Evolutionary conservation across 2,888 invertebrate genomes (phyloP), one percentile per base, ranked within the genome.

Genomic region (Andrena flavipes): DNA sequence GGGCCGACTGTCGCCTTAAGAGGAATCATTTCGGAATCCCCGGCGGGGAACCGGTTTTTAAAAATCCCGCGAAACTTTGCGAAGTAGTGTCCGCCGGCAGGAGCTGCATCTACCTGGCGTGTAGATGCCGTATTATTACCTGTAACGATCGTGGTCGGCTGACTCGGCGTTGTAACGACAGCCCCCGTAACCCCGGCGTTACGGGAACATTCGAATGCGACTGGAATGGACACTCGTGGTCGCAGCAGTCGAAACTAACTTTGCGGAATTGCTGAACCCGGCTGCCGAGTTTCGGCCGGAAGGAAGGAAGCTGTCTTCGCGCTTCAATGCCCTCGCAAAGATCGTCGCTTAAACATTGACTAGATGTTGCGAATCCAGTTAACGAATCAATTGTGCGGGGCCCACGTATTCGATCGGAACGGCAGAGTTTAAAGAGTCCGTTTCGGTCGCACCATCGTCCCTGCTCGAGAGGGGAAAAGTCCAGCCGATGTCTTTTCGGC

Each of bases 1-100:
- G 35, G 63, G 13, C 33, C 13, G 75, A 67, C 77, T 74, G 77
- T 82, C 82, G 77, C 59, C 82, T 51, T 42, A 62, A 64, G 82
- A 74, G 63, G 71, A 71, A 71, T 77, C 77, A 20, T 82, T 77
- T 81, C 74, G 77, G 71, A 63, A 63, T 62, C 56, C 16, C 68
- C 29, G 48, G n/a, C n/a, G 59, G 20, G 20, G 76, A 86, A 86
- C 86, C 84, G 86, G 86, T 86, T 86, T 77, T 56, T 56, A 80
- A 86, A 86, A 86, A 86, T 82, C 76, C 80, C 75, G 73, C 76
- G 42, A 71, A 78, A 82, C 69, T 71, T 72, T 68, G 42, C 42
- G 63, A 68, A 68, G 82, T 20, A 26, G 70, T n/a, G 65, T 73
- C 30, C 69, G 8, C 76, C 20, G 51, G 76, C 20, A 13, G 42